Evolutionary conservation across 2,797 vertebrate species (phyloP).

Genomic region (Hippoglossus hippoglossus): DNA sequence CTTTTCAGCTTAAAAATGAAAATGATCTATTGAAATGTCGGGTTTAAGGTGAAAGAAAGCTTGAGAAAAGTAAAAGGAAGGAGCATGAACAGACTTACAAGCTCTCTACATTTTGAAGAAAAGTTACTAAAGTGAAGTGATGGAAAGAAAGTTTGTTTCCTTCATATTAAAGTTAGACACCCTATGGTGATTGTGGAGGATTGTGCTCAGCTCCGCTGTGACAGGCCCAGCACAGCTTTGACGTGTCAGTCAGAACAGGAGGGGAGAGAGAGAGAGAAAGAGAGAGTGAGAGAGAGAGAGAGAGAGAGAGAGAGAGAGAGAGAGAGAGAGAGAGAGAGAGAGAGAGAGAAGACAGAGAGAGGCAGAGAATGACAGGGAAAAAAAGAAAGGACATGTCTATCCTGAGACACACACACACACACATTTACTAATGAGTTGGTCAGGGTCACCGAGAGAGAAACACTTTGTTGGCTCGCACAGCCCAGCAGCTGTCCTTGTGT

Average conservation of each 20-base stretch:
- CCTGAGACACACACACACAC: conserved; percentile 44
- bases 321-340: conserved; percentile 19
- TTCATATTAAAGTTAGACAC: conserved; percentile 68
- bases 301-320: conserved; percentile 9
- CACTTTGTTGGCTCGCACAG: conserved; percentile 58
- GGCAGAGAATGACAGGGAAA: conserved; percentile 25
- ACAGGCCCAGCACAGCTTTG: conserved; percentile 61
- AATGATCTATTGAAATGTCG: too few relatives aligned
- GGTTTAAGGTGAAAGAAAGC: not conserved
- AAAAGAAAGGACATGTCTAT: conserved; percentile 34
- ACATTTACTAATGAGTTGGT: conserved; percentile 71
- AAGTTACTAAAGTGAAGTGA: conserved; percentile 44
- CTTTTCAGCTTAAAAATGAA: too few relatives aligned
- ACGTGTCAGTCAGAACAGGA: conserved; percentile 70
- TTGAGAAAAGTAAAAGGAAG: not conserved
- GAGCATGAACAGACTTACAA: conserved; percentile 7
- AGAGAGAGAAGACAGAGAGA: conserved; percentile 3
- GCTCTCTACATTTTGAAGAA: conserved; percentile 14
- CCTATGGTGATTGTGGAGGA: conserved; percentile 56
- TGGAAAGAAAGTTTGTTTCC: conserved; percentile 58
- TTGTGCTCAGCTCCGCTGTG: conserved; percentile 55
- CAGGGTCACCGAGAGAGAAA: conserved; percentile 57
- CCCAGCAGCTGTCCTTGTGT: conserved; percentile 58
- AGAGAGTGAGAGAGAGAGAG: conserved; percentile 23
- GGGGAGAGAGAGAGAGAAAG: conserved; percentile 33